Conservation (phyloP, 2,797 vertebrate genomes). For the Coranthus polyacanthus region DNA sequence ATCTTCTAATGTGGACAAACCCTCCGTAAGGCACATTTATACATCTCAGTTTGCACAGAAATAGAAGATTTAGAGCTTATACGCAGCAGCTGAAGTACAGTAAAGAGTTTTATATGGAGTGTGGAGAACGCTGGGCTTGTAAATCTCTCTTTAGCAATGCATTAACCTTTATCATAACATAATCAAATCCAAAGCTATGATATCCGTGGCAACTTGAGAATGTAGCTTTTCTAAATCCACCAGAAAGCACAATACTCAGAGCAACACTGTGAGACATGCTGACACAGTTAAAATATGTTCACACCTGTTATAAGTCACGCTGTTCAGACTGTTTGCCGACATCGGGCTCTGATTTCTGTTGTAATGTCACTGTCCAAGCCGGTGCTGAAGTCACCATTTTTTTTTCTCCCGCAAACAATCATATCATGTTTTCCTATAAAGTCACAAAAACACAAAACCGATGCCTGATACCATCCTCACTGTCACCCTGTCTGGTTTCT, state of each 20-base stretch:
- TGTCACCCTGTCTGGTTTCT: slow-evolving; percentile 42
- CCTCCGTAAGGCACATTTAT: no score
- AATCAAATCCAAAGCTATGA: not conserved
- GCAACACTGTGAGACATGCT: not conserved
- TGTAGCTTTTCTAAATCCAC: slow-evolving; percentile 6
- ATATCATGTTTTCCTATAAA: slow-evolving; percentile 5
- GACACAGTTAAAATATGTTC: slow-evolving; percentile 14
- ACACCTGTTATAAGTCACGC: slow-evolving; percentile 22
- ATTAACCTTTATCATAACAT: not conserved
- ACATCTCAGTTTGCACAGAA: not conserved
- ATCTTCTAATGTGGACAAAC: not conserved
- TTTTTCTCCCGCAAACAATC: slow-evolving; percentile 1
- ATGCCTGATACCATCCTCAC: slow-evolving; percentile 35
- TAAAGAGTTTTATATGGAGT: slow-evolving; percentile 17
- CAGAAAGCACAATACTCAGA: no score
- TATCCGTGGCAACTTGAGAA: not conserved
- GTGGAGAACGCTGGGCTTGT: no score
- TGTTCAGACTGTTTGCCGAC: slow-evolving; percentile 5
- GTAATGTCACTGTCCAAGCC: not conserved
- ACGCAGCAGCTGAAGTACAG: slow-evolving; percentile 21
- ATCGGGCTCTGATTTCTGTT: slow-evolving; percentile 26
- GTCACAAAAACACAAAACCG: not conserved
- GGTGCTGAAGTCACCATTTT: not conserved
- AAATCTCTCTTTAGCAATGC: slow-evolving; percentile 12
- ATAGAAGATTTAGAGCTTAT: no score